Evolutionary conservation across 2,888 invertebrate species (phyloP), one percentile per base, ranked within the genome.

Genomic region (Athetis lepigone): DNA sequence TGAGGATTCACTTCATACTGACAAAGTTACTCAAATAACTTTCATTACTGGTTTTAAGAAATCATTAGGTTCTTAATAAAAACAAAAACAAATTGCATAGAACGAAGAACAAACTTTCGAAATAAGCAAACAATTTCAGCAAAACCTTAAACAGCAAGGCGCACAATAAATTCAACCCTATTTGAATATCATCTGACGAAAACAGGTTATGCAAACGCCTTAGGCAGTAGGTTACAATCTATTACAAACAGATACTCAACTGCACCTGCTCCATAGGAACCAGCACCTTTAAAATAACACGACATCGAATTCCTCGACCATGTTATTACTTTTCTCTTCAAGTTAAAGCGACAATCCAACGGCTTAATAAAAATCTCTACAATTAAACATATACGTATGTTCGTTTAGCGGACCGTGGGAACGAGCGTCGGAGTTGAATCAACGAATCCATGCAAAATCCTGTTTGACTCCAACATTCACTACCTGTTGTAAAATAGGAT

Each of bases 401-500:
- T 39, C 40, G 47, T 76, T 79, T 77, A 68, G 49, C 66, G 47
- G 61, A 73, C 75, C 85, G 85, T 85, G 85, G 81, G 85, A 86
- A 85, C 76, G 63, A 46, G 43, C 59, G 58, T 63, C 63, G 64
- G 71, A 65, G 59, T 71, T 62, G 67, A 80, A 82, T 83, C 74
- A 49, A 66, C 75, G 80, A 84, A 85, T 83, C 81, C 79, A 65
- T 77, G 85, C 82, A 75, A 80, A 84, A 83, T 80, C 84, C 82
- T 81, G 86, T 85, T 85, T 81, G 52, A 67, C 65, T 64, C 19
- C 45, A 72, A 72, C 72, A 47, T 69, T 75, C 66, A 70, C 66
- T 75, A 75, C 70, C 68, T 79, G 71, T 65, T 64, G 56, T 79
- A 69, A 76, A 79, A 79, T 74, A 75, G 75, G 60, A 69, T 76